Percentiles rank a stretch among this genome's conserved stretches.
These are phyloP conservation scores for Cecidostiba fungosa DNA, from an alignment of 2,888 invertebrate species.

Conservation along the genomic window DNA sequence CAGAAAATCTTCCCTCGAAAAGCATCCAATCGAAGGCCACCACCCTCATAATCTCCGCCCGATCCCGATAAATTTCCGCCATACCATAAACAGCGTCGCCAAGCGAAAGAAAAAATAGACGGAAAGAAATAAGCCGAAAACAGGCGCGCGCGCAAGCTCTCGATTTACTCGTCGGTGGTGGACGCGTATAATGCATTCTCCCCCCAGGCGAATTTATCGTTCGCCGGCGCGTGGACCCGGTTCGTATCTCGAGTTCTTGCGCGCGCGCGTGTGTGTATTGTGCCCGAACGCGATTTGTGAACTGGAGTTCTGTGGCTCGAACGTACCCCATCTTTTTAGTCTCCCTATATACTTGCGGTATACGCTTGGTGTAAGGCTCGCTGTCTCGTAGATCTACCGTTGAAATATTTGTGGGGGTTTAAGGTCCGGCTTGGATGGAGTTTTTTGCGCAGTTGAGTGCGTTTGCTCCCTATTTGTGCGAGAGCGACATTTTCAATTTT, in stretches of 20 bases:
- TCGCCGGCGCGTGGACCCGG: background rate
- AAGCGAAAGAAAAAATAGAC: background rate
- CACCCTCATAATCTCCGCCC: slow-evolving; percentile 10
- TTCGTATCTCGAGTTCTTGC: slow-evolving; percentile 2
- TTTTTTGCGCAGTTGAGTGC: background rate
- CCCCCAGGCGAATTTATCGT: slow-evolving; percentile 40
- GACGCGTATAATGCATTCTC: slow-evolving; percentile 33
- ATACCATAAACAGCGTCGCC: background rate
- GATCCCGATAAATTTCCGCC: slow-evolving; percentile 1
- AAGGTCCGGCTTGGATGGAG: background rate
- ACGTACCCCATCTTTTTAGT: background rate
- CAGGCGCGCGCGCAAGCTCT: background rate
- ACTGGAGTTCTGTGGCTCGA: background rate
- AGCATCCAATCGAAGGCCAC: background rate
- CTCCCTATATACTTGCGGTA: background rate
- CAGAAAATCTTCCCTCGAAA: background rate
- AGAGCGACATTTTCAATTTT: no score
- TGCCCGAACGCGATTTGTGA: background rate
- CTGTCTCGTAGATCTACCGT: background rate
- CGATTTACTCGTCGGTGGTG: slow-evolving; percentile 16
- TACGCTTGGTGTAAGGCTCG: background rate
- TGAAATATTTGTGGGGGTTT: background rate
- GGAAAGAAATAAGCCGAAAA: background rate
- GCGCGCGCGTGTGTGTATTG: background rate
- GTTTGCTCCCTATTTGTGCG: no score